Evolutionary conservation across 1,140 invertebrate species (phyloP).

Genomic region (Zaprionus gabonicus): DNA sequence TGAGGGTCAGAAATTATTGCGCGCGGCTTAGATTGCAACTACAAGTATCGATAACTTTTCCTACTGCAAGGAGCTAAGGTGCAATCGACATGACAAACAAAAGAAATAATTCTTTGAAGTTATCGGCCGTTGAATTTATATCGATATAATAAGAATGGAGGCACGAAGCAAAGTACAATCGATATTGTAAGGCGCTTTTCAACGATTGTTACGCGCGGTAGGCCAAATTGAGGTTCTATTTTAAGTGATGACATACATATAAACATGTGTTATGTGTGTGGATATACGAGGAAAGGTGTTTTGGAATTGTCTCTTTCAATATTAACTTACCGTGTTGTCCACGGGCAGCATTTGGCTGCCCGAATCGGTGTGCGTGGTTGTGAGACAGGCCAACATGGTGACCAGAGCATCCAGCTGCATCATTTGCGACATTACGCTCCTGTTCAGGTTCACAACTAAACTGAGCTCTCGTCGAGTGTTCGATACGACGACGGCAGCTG

Average conservation of each 20-base stretch:
- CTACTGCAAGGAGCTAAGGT: neutral
- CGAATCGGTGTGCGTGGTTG: slow-evolving; percentile 59
- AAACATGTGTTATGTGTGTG: neutral
- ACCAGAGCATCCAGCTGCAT: slow-evolving; percentile 69
- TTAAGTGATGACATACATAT: neutral
- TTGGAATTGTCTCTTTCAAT: neutral
- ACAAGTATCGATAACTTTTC: neutral
- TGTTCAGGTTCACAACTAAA: slow-evolving; percentile 26
- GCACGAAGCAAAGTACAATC: neutral
- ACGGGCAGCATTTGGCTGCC: slow-evolving; percentile 29
- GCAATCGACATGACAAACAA: neutral
- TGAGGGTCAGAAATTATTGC: neutral
- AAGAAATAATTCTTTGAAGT: no score
- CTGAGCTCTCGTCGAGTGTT: slow-evolving; percentile 5
- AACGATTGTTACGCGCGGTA: neutral
- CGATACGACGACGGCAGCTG: neutral
- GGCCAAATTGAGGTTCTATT: neutral
- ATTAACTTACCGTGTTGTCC: slow-evolving; percentile 51
- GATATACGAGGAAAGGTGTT: neutral
- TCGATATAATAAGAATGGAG: neutral
- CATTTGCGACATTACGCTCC: slow-evolving; percentile 51
- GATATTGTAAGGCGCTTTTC: neutral
- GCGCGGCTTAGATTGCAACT: neutral
- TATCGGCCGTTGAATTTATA: neutral
- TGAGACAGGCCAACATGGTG: slow-evolving; percentile 70